phyloP scores from a whole-genome alignment of 2,888 invertebrate species.

The Habroteleia sp. region DNA sequence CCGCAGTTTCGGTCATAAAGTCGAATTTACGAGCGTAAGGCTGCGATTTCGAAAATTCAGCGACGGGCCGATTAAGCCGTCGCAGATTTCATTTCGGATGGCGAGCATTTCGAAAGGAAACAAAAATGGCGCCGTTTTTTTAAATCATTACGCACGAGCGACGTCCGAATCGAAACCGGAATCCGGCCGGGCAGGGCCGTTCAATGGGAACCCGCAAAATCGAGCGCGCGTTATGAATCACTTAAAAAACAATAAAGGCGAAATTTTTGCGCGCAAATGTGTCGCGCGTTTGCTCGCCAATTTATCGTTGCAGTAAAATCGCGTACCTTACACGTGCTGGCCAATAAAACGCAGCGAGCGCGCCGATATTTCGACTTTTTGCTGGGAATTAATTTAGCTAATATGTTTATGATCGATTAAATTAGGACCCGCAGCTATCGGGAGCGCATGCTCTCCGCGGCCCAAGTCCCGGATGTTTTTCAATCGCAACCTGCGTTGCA shows the following conservation, averaged over 20 bases:
- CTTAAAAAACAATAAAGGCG: conserved; percentile 30
- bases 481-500: conserved; percentile 20
- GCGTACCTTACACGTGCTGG: conserved; percentile 27
- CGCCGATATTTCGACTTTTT: conserved; percentile 4
- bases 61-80: conserved; percentile 52
- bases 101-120: no score
- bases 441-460: conserved; percentile 7
- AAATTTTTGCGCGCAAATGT: conserved; percentile 13
- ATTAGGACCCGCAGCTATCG: conserved; percentile 2
- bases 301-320: conserved; percentile 26
- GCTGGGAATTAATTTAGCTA: conserved; percentile 11
- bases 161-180: conserved; percentile 22
- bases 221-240: conserved; percentile 11
- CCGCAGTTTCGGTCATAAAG: conserved; percentile 43
- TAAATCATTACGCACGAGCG: no score
- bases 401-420: conserved; percentile 29
- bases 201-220: conserved; percentile 23
- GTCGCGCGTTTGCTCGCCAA: conserved; percentile 17
- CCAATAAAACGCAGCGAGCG: conserved; percentile 5
- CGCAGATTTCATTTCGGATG: conserved; percentile 24
- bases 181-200: conserved; percentile 12
- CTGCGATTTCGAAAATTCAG: conserved; percentile 43
- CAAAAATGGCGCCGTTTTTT: no score
- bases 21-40: conserved; percentile 45
- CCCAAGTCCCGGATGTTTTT: conserved; percentile 23